Conservation (phyloP, 2,113 vertebrate species). For the Thunnus maccoyii region DNA sequence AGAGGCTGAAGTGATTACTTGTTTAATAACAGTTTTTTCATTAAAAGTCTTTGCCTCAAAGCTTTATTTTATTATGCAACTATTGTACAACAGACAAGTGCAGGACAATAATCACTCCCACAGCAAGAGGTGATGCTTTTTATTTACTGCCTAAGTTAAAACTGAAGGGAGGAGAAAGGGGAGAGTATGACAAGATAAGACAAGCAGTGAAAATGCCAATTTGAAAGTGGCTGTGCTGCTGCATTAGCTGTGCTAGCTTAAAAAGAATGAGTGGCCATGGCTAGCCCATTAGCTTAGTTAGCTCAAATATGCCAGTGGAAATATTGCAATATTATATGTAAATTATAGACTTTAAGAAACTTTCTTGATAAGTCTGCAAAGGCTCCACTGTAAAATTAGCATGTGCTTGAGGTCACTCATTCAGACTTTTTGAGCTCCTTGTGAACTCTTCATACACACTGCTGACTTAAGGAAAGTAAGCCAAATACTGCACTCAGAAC, state of each 20-base stretch:
- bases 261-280: not conserved
- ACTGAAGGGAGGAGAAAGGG: not conserved
- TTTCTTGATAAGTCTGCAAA: not conserved
- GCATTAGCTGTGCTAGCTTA: not conserved
- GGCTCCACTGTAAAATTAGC: not conserved
- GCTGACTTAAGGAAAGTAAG: not conserved
- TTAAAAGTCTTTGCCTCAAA: conserved; percentile 2
- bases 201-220: too few relatives aligned
- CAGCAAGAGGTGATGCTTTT: conserved; percentile 2
- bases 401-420: not conserved
- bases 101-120: not conserved
- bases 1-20: conserved; percentile 2
- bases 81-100: conserved; percentile 3
- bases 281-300: not conserved
- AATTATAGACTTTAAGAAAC: conserved; percentile 5
- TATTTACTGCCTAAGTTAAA: conserved; percentile 1
- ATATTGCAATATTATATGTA: not conserved
- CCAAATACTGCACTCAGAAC: not conserved
- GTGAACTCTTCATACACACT: not conserved
- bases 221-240: not conserved
- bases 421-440: not conserved
- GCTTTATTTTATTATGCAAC: conserved; percentile 27
- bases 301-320: not conserved
- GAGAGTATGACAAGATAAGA: not conserved
- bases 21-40: conserved; percentile 1